Evolutionary conservation across 2,888 invertebrate genomes (phyloP), one percentile per base, ranked within the genome.

Genomic region (Aphrophora alni): DNA sequence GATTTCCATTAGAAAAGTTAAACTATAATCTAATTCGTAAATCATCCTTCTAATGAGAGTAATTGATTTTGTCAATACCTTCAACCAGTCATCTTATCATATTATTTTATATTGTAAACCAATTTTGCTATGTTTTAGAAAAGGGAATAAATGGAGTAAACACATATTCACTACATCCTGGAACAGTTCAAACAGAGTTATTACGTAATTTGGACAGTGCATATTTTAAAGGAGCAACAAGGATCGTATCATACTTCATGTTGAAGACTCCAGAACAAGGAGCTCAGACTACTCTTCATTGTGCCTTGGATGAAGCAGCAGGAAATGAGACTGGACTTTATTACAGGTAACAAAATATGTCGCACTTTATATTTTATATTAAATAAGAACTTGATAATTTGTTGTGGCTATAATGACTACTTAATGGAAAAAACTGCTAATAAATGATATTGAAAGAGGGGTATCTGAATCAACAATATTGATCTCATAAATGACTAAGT

Each of bases 251-350:
- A 21, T 80, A 78, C 77, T 78, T 80, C 17, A 81, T 93, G 84
- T 88, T 92, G 81, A 92, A 93, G 87, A 89, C 89, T 0, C 90
- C 92, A 0, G 90, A 90, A 83, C 90, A 91, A 82, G 95, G 95
- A 1, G 94, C 95, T 0, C 95, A 95, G 88, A 95, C 95, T 0
- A 91, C 92, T 0, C 90, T 95, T 80, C 92, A 95, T 87, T 95
- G 94, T 85, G 91, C 93, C 0, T 89, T 94, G 0, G 92, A 93
- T 83, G 93, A 93, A 83, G 91, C 93, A 84, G 91, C 83, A 12
- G 85, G 82, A 44, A 78, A 83, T 25, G 84, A 86, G 81, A 85
- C 83, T 26, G 86, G 86, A 14, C 83, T 85, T 14, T 86, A 86
- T 80, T 86, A 86, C 82, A 84, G 85, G 86, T 85, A 70, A 51